A percentile compares a stretch with the other conserved stretches of the same genome.
Conservation (phyloP, 2,797 vertebrate genomes). For the Alectoris magna region DNA sequence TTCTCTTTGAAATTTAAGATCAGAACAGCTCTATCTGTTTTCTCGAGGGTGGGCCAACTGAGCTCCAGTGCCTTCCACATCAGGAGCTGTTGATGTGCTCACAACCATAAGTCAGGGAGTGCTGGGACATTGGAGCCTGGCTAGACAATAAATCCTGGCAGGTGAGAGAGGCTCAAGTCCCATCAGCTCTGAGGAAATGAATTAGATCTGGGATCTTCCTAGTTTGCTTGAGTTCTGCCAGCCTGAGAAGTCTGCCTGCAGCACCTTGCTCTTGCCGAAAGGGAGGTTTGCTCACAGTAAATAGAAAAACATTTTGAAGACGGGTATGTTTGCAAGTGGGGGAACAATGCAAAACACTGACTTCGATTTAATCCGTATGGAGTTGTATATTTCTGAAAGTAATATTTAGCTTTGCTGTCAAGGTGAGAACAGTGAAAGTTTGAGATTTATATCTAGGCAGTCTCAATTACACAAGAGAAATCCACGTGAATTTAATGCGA, state of each 20-base stretch:
- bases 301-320: not conserved
- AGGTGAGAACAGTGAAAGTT: not conserved
- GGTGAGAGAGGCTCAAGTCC: not conserved
- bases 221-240: not conserved
- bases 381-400: not conserved
- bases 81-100: not conserved
- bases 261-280: not conserved
- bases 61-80: not conserved
- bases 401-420: not conserved
- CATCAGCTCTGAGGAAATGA: not conserved
- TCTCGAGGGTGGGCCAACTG: not conserved
- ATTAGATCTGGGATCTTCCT: not conserved
- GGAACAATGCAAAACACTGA: not conserved
- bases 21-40: not conserved
- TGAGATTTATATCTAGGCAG: not conserved
- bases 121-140: not conserved
- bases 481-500: not conserved
- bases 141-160: not conserved
- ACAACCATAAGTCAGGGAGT: not conserved
- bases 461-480: not conserved
- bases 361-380: not conserved
- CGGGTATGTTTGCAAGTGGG: not conserved
- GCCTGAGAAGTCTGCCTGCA: not conserved
- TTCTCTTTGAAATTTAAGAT: not conserved
- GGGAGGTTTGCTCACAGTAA: not conserved